Evolutionary conservation across 2,888 invertebrate species (phyloP), one percentile per base, ranked within the genome.

Genomic region (Carcina quercana): DNA sequence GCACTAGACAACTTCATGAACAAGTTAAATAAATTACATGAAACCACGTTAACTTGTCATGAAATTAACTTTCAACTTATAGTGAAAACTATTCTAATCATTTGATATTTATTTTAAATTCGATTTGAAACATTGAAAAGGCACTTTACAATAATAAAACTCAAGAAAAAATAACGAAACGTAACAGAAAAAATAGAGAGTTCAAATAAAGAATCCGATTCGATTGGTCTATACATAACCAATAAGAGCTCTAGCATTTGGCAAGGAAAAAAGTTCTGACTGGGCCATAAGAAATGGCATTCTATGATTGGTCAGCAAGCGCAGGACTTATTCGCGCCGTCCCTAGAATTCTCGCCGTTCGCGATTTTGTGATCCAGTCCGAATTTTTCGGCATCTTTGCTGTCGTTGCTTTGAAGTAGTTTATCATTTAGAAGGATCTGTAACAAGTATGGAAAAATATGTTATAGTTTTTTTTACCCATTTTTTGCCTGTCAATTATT

Each of bases 341-440:
- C 76, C 28, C 76, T 59, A 38, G 59, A 65, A 52, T 79, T 79
- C 42, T 82, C 78, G 7, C 84, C 79, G 47, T 83, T 84, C 4
- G 82, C 80, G 21, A 83, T 82, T 58, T 76, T 80, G 62, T 71
- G 86, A 53, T 88, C 89, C 38, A 93, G 73, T 21, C 88, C 88
- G 62, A 93, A 89, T 59, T 86, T 88, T 5, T 92, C 92, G 24
- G 86, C 86, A 50, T 92, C 92, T 58, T 85, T 88, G 60, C 73
- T 86, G 50, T 91, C 91, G 60, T 86, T 88, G 47, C 86, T 89
- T 55, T 89, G 90, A 53, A 92, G 87, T 46, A 92, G 69, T 71
- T 90, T 90, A 73, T 93, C 93, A 61, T 92, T 92, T 54, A 91
- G 86, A 43, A 93, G 87, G 67, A 93, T 93, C 93, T 93, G 75